These are phyloP conservation scores for Hydrozoanthus gracilis DNA, from an alignment of 92 coral and sea anemone genomes.

Conservation along the genomic window DNA sequence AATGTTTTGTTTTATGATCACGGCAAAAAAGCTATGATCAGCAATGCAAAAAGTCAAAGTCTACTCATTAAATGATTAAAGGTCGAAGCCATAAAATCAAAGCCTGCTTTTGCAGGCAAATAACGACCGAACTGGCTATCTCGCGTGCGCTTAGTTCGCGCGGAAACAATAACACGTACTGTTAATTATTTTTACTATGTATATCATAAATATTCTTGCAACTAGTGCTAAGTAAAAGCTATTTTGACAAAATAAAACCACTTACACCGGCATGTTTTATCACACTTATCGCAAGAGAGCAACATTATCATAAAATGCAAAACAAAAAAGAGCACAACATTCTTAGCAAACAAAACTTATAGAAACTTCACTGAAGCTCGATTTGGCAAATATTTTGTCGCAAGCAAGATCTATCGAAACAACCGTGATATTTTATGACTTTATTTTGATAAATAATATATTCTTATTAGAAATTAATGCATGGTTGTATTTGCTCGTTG, in stretches of 20 bases:
- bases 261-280: not conserved
- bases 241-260: not conserved
- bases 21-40: not conserved
- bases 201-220: not conserved
- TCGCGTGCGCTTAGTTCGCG: not conserved
- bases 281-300: not conserved
- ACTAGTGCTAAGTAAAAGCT: too few relatives aligned
- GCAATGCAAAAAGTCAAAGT: not conserved
- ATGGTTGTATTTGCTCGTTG: too few relatives aligned
- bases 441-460: too few relatives aligned
- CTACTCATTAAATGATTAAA: conserved; percentile 19
- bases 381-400: not conserved
- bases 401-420: too few relatives aligned
- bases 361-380: not conserved
- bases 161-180: not conserved
- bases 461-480: too few relatives aligned
- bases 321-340: not conserved
- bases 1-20: conserved; percentile 1
- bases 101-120: not conserved
- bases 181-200: conserved; percentile 28
- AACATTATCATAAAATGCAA: not conserved
- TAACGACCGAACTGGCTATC: not conserved
- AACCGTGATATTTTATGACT: too few relatives aligned
- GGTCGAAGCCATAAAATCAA: conserved; percentile 3
- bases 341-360: not conserved